A percentile compares a stretch with the other conserved stretches of the same genome.
phyloP scores from a whole-genome alignment of 2,797 vertebrate genomes.

The Taenioides sp. region DNA sequence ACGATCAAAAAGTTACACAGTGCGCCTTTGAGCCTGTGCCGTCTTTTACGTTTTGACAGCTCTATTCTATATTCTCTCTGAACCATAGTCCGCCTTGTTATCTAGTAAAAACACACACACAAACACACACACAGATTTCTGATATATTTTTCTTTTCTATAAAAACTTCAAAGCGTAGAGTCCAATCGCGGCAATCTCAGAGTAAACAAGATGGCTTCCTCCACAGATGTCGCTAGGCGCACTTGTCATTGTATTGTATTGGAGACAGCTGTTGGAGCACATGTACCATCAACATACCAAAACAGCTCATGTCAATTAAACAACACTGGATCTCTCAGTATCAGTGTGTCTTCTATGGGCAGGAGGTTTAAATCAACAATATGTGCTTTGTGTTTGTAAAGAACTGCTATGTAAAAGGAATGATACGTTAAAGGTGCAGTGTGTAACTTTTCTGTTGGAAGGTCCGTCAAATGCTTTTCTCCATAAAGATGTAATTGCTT shows the following conservation, averaged over 20 bases:
- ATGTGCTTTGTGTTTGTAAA: background rate
- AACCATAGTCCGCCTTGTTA: slow-evolving; percentile 61
- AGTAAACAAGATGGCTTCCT: slow-evolving; percentile 64
- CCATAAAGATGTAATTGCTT: no score
- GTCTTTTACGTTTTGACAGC: slow-evolving; percentile 75
- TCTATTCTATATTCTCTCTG: slow-evolving; percentile 70
- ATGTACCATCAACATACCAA: slow-evolving; percentile 60
- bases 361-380: background rate
- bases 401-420: background rate
- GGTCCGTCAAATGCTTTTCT: no score
- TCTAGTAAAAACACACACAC: slow-evolving; percentile 26
- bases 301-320: slow-evolving; percentile 53
- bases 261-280: slow-evolving; percentile 70
- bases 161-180: slow-evolving; percentile 49
- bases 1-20: no score
- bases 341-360: slow-evolving; percentile 23
- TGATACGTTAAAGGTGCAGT: no score
- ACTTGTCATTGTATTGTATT: slow-evolving; percentile 58
- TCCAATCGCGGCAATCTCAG: slow-evolving; percentile 61
- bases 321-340: slow-evolving; percentile 44
- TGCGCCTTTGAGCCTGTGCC: slow-evolving; percentile 66
- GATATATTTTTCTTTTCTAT: slow-evolving; percentile 14
- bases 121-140: background rate
- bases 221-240: slow-evolving; percentile 71
- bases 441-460: no score